phyloP scores from a whole-genome alignment of 2,797 vertebrate species.

The Vipera latastei region DNA sequence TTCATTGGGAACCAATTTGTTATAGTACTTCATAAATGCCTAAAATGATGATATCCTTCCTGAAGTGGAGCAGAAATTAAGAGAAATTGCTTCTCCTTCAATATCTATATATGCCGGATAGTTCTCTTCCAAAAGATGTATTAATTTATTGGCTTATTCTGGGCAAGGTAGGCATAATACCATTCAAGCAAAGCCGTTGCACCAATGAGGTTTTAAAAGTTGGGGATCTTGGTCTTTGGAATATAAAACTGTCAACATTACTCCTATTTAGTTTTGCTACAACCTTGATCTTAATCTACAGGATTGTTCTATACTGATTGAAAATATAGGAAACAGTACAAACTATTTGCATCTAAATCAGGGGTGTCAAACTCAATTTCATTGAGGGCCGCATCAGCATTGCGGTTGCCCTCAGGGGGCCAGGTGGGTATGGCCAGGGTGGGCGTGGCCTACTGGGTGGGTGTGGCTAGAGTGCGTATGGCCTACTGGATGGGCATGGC shows the following conservation, averaged over 20 bases:
- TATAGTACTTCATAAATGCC: neutral
- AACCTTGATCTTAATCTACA: neutral
- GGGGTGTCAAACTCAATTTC: too few relatives aligned
- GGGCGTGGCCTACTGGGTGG: too few relatives aligned
- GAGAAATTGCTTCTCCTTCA: neutral
- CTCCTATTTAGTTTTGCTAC: neutral
- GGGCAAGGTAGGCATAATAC: neutral
- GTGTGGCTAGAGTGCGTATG: too few relatives aligned
- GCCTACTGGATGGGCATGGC: too few relatives aligned
- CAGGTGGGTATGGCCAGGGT: too few relatives aligned
- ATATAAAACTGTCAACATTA: neutral
- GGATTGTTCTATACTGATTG: neutral
- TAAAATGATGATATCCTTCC: neutral
- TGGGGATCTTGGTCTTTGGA: neutral
- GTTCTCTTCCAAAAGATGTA: neutral
- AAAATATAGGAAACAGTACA: neutral
- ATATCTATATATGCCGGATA: neutral
- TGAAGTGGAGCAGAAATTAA: neutral
- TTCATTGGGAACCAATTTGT: neutral
- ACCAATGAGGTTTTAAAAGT: neutral
- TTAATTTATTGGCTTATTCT: neutral
- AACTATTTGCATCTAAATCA: too few relatives aligned
- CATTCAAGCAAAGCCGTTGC: neutral
- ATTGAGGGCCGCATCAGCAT: too few relatives aligned
- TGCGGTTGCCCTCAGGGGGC: too few relatives aligned